Evolutionary conservation across 2,113 vertebrate genomes (phyloP).

Genomic region (Asarcornis scutulata): DNA sequence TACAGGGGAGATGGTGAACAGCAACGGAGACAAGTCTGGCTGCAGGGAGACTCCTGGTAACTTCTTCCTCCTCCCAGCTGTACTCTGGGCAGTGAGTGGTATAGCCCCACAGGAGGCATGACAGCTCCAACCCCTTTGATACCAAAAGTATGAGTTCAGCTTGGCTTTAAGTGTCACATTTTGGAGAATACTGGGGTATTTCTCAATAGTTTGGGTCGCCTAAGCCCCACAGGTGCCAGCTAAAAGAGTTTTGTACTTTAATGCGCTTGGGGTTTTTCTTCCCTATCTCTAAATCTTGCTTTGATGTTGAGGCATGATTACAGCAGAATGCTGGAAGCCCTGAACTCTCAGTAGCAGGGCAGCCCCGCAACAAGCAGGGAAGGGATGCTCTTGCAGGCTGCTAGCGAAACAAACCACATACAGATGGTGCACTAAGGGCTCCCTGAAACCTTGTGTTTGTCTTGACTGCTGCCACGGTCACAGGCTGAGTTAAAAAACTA

Average conservation of each 20-base stretch:
- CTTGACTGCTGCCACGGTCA: not conserved
- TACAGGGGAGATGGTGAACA: not conserved
- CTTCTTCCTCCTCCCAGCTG: not conserved
- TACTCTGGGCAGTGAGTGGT: not conserved
- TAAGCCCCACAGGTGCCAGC: not conserved
- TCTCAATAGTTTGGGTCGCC: not conserved
- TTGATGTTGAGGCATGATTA: constrained; percentile 4
- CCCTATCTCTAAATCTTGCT: constrained; percentile 10
- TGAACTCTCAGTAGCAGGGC: not conserved
- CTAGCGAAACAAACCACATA: not conserved
- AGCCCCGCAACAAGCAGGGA: not conserved
- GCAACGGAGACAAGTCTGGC: not conserved
- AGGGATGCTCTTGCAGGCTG: not conserved
- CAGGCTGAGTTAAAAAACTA: not conserved
- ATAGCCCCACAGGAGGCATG: not conserved
- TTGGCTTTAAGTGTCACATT: not conserved
- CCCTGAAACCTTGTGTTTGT: not conserved
- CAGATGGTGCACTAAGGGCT: not conserved
- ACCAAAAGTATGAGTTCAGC: not conserved
- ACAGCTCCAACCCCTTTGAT: not conserved
- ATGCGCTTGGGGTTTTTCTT: not conserved
- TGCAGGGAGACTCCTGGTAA: not conserved
- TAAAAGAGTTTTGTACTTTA: not conserved
- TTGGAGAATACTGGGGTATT: not conserved
- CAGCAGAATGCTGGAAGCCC: not conserved